Evolutionary conservation across 2,797 vertebrate genomes (phyloP).

Genomic region (Catamblyrhynchus diadema): DNA sequence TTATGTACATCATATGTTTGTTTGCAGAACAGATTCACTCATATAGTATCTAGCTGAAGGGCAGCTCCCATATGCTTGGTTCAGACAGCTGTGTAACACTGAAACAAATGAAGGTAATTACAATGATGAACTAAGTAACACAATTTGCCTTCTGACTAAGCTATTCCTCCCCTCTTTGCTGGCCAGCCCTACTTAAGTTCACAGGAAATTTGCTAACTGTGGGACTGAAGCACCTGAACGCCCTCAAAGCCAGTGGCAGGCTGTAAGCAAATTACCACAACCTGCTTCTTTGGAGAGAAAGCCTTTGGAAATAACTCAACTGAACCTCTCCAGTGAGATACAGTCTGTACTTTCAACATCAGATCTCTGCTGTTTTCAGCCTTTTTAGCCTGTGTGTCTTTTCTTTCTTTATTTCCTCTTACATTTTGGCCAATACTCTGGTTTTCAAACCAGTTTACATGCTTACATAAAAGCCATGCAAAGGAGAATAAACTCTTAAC

Average conservation of each 20-base stretch:
- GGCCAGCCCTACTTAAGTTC: neutral
- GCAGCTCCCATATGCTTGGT: neutral
- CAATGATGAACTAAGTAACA: neutral
- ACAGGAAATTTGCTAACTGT: neutral
- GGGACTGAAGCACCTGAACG: neutral
- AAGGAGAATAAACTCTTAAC: conserved; percentile 33
- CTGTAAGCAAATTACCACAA: neutral
- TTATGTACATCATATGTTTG: accelerated
- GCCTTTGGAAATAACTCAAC: conserved; percentile 36
- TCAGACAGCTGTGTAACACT: neutral
- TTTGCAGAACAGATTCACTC: neutral
- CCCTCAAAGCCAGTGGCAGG: neutral
- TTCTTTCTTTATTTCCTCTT: conserved; percentile 23
- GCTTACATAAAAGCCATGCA: conserved; percentile 20
- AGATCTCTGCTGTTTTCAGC: neutral
- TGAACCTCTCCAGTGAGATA: neutral
- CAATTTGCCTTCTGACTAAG: conserved; percentile 47
- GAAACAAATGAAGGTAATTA: neutral
- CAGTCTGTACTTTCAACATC: conserved; percentile 16
- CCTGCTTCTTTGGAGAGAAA: conserved; percentile 3
- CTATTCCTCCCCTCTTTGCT: neutral
- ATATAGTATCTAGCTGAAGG: neutral
- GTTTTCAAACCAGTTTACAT: conserved; percentile 46
- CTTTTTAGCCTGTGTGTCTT: neutral
- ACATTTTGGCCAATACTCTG: neutral